Evolutionary conservation across 2,797 vertebrate genomes (phyloP), one percentile per base, ranked within the genome.

Genomic region (Otolemur crassicaudatus): DNA sequence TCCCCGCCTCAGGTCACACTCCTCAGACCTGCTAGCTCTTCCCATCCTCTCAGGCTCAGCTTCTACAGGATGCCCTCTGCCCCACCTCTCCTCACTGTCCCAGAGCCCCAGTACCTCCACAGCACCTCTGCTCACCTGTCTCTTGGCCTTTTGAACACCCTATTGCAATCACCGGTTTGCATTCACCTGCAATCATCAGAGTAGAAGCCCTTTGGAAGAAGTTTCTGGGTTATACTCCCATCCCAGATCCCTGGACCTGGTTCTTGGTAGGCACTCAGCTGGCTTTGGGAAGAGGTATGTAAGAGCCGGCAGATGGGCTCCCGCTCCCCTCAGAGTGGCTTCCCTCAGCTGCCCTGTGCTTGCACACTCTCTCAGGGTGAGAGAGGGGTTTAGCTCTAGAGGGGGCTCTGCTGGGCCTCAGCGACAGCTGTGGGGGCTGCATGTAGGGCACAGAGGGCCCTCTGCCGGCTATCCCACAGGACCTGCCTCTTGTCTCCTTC

Each of bases 11-110:
- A 89, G 81, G 61, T 22, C 69, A 56, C 29, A 27, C 67, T n/a
- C 58, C 37, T 89, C 23, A 3, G 65, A 34, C 8, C 61, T 2
- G 29, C 53, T 25, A 17, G 6, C 53, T 43, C 29, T 3, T 40
- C 31, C 46, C 14, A 23, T 22, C 19, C 56, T 79, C 29, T 29
- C 23, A 22, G 29, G 11, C 11, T 49, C 17, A 40, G 37, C 3
- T 29, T 31, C 14, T 23, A 3, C 29, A 7, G n/a, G 20, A 58
- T n/a, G 46, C 40, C 5, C 58, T 34, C 27, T 34, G 13, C 12
- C 70, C 40, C 29, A n/a, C 69, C 69, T 90, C 90, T 88, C 69
- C 63, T 69, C 49, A 60, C 65, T 83, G 73, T 72, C 89, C 7
- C n/a, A 17, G 49, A 53, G 8, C 19, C 37, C 77, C 3, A 14